Base-by-base conservation (phyloP, 1,140 invertebrate genomes). In the Euura lappo region DNA sequence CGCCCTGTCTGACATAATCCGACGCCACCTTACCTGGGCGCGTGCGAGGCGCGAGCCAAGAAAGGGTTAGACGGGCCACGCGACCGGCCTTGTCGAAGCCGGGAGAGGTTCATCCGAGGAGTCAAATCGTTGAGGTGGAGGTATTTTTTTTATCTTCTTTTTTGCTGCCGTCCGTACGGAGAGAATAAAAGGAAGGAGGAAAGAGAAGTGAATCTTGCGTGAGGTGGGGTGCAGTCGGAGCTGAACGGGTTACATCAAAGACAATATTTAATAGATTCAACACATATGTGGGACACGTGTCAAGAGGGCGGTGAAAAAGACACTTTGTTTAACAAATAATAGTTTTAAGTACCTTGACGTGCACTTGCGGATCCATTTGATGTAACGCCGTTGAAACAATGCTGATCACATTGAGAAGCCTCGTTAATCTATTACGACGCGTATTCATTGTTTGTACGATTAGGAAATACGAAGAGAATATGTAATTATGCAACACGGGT, bases 261-360 rank as follows among this genome's bases (percentile, higher is more conserved):
- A 60, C 51, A 60, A 60, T 60, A 60, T 60, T 60, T 60, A 60
- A 60, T 60, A 60, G 51, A 60, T 60, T 11, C 51, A 6, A 60
- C 51, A 60, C 51, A 60, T 60, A 60, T 60, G 51, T 60, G 51
- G 10, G 8, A 60, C 51, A 60, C 51, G 51, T 60, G 51, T 60
- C 51, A n/a, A 60, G 51, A 60, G 51, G 51, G 51, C 8, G 51
- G 10, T 60, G 51, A 60, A 60, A 60, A 60, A 8, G 13, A 8
- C 10, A 28, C 76, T 79, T 78, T 79, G 79, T 79, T 81, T 81
- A 77, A 70, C 77, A 79, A 81, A 79, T 79, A 79, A 75, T 68
- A 71, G 51, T 60, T 60, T 60, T 60, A 60, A 3, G 51, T 60
- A 60, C 13, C 51, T 60, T 60, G 13, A 8, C 13, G 51, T 60